phyloP scores from a whole-genome alignment of 2,888 invertebrate species.

The Sylvicola fuscatus region DNA sequence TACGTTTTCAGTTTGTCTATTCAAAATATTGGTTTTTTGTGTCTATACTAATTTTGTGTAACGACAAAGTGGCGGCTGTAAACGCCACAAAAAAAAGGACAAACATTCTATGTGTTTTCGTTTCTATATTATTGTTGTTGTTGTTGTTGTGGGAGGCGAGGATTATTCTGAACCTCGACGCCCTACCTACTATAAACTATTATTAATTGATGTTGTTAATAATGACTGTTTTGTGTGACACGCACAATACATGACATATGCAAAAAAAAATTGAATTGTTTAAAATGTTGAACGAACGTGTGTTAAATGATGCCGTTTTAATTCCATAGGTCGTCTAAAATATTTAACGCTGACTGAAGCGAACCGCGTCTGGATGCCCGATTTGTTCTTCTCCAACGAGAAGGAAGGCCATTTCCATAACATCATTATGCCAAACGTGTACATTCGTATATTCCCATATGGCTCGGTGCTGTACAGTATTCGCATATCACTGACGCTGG shows the following conservation, averaged over 20 bases:
- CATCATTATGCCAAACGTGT: slow-evolving; percentile 95
- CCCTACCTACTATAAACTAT: no score
- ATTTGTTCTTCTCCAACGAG: slow-evolving; percentile 94
- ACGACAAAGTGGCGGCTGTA: no score
- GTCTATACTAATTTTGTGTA: no score
- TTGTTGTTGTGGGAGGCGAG: no score
- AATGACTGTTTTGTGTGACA: not conserved
- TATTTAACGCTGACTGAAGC: slow-evolving; percentile 87
- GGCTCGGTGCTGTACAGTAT: slow-evolving; percentile 93
- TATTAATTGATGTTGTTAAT: not conserved
- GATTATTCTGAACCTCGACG: no score
- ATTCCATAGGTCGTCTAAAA: slow-evolving; percentile 52
- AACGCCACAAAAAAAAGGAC: no score
- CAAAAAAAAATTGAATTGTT: not conserved
- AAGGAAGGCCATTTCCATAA: slow-evolving; percentile 95
- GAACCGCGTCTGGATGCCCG: slow-evolving; percentile 95
- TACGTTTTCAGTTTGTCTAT: no score
- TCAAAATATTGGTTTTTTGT: no score
- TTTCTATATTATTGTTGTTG: no score
- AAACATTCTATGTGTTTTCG: no score
- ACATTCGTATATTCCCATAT: slow-evolving; percentile 88
- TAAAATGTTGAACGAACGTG: no score
- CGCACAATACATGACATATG: not conserved
- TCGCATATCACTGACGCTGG: slow-evolving; percentile 86
- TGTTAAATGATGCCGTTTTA: not conserved